Evolutionary conservation across 2,888 invertebrate species (phyloP).

Genomic region (Perizoma flavofasciatum): DNA sequence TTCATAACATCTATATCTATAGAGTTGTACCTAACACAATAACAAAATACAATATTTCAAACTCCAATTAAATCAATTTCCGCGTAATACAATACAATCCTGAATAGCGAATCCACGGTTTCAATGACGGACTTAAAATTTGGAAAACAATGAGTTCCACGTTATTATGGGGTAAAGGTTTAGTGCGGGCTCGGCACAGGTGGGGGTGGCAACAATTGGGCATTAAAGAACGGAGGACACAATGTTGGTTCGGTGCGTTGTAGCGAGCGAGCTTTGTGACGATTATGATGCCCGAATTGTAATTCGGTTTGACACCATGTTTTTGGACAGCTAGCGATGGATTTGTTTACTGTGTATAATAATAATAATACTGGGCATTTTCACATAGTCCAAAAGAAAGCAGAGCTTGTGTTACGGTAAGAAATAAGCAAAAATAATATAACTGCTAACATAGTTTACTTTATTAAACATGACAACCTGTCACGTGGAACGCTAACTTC

Average conservation of each 20-base stretch:
- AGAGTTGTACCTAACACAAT: background rate
- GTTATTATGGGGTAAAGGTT: slow-evolving; percentile 77
- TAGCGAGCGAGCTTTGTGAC: slow-evolving; percentile 70
- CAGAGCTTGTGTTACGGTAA: too few relatives aligned
- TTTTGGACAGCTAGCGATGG: slow-evolving; percentile 42
- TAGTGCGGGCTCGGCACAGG: slow-evolving; percentile 51
- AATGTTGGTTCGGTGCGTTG: slow-evolving; percentile 67
- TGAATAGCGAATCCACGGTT: slow-evolving; percentile 50
- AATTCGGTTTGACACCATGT: slow-evolving; percentile 71
- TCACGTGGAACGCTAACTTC: too few relatives aligned
- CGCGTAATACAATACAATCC: slow-evolving; percentile 51
- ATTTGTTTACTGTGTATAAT: slow-evolving; percentile 5
- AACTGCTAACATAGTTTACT: too few relatives aligned
- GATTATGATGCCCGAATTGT: slow-evolving; percentile 66
- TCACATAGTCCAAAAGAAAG: too few relatives aligned
- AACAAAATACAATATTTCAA: slow-evolving; percentile 21
- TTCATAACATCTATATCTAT: too few relatives aligned
- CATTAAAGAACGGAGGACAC: slow-evolving; percentile 61
- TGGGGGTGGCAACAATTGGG: slow-evolving; percentile 59
- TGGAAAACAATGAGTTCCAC: slow-evolving; percentile 77
- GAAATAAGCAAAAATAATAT: too few relatives aligned
- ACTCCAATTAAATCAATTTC: slow-evolving; percentile 50
- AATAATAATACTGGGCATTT: too few relatives aligned
- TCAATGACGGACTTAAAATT: slow-evolving; percentile 68
- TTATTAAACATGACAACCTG: too few relatives aligned